Evolutionary conservation across 2,113 vertebrate species (phyloP), one percentile per base, ranked within the genome.

Genomic region (Acrocephalus arundinaceus): DNA sequence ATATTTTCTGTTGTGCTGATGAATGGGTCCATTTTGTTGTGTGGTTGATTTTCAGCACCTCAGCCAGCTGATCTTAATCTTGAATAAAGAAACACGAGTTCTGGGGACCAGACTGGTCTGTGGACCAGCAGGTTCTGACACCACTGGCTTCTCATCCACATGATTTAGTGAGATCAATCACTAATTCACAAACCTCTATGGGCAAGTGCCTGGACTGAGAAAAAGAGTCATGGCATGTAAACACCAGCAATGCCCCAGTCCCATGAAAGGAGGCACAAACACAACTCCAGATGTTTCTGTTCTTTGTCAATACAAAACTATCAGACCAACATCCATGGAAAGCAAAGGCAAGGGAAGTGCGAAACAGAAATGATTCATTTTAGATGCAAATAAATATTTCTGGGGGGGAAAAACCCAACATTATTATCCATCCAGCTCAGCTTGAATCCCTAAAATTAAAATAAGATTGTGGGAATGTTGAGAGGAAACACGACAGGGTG

Each of bases 341-440:
- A 85, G 54, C 25, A 94, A 81, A 93, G 33, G 49, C n/a, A 90
- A 33, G 12, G 41, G 73, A 81, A 85, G 13, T 46, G n/a, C 13
- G 85, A 90, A 93, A 62, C 18, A 85, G 58, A 78, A 46, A 6
- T 22, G 8, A 76, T 39, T 62, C 1, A 39, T 90, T 93, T 92
- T 80, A 85, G 46, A 54, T 3, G 3, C 7, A 91, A 71, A 59
- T 28, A 92, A 73, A 65, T 81, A 68, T 76, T 92, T 81, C 12
- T 17, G 5, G 17, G 61, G 15, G 1, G 0, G 30, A 37, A 67
- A 46, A 21, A 10, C 3, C 15, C 13, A 27, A 13, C 4, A 46
- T 51, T 67, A 41, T 71, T 54, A 70, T 33, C 27, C 59, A 83
- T n/a, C 20, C 31, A 83, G 21, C 9, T 83, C 48, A 74, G 8